phyloP scores from a whole-genome alignment of 2,888 invertebrate species.

The Ariolimax columbianus region DNA sequence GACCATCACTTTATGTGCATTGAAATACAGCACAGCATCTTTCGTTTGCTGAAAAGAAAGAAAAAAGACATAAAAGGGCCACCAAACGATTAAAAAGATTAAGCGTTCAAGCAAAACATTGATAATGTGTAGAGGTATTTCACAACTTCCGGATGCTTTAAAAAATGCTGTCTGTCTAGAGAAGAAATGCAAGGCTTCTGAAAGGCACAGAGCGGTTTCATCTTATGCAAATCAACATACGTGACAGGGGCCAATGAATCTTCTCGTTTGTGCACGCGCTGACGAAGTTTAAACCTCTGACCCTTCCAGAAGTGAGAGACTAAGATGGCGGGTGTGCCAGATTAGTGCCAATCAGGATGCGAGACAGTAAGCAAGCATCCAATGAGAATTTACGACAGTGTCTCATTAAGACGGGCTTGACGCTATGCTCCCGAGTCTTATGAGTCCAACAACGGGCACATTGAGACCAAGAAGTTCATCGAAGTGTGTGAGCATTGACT shows the following conservation, averaged over 20 bases:
- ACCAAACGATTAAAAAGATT: too few species aligned
- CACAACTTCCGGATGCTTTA: too few species aligned
- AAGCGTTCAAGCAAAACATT: too few species aligned
- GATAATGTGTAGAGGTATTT: too few species aligned
- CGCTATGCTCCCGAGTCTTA: not conserved
- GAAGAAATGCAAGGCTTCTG: not conserved
- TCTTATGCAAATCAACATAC: constrained; percentile 15
- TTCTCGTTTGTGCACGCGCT: constrained; percentile 14
- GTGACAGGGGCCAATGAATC: constrained; percentile 32
- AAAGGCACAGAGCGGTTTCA: not conserved
- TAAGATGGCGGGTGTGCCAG: constrained; percentile 19
- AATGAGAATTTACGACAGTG: constrained; percentile 40
- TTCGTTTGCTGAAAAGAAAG: too few species aligned
- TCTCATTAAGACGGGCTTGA: constrained; percentile 31
- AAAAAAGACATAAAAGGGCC: too few species aligned
- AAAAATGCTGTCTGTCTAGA: not conserved
- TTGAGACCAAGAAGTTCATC: not conserved
- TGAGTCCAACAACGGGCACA: not conserved
- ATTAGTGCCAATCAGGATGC: constrained; percentile 34
- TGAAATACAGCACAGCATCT: too few species aligned
- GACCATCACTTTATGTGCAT: too few species aligned
- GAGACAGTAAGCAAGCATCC: constrained; percentile 34
- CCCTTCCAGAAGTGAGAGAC: constrained; percentile 37
- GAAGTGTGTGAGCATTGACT: not conserved
- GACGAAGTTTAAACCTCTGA: constrained; percentile 34